Conservation (phyloP, 2,888 invertebrate genomes). For the Rhogogaster chlorosoma region DNA sequence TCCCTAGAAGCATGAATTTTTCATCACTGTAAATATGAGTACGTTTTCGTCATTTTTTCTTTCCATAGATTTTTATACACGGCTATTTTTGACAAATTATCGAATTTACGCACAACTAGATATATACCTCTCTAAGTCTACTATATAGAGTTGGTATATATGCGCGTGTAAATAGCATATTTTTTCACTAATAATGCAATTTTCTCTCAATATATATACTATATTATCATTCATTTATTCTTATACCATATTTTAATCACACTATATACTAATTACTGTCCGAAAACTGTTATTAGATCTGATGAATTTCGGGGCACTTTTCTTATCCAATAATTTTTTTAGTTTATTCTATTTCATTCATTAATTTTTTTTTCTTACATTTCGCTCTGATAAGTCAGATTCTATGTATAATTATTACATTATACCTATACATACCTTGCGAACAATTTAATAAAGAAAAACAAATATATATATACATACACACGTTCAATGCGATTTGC, state of each 20-base stretch:
- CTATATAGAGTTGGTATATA: slow-evolving; percentile 2
- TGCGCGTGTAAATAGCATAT: slow-evolving; percentile 75
- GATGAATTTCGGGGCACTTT: slow-evolving; percentile 9
- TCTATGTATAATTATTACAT: neutral
- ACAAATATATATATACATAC: slow-evolving; percentile 51
- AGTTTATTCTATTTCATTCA: too few relatives aligned
- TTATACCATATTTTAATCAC: neutral
- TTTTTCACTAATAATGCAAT: slow-evolving; percentile 71
- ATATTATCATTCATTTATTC: neutral
- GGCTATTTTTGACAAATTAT: slow-evolving; percentile 61
- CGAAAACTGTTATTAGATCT: neutral
- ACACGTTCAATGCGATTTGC: neutral
- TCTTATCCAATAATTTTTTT: neutral
- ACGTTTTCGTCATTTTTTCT: slow-evolving; percentile 65
- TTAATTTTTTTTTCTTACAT: neutral
- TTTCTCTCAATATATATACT: slow-evolving; percentile 20
- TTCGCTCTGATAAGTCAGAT: neutral
- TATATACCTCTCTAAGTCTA: slow-evolving; percentile 62
- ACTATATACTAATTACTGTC: neutral
- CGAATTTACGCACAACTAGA: slow-evolving; percentile 74
- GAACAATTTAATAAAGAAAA: slow-evolving; percentile 55
- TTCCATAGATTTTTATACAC: slow-evolving; percentile 75
- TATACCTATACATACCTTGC: slow-evolving; percentile 14
- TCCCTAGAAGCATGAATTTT: slow-evolving; percentile 7
- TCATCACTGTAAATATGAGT: slow-evolving; percentile 55